phyloP scores from a whole-genome alignment of 2,888 invertebrate species.

The Microctonus aethiopoides region DNA sequence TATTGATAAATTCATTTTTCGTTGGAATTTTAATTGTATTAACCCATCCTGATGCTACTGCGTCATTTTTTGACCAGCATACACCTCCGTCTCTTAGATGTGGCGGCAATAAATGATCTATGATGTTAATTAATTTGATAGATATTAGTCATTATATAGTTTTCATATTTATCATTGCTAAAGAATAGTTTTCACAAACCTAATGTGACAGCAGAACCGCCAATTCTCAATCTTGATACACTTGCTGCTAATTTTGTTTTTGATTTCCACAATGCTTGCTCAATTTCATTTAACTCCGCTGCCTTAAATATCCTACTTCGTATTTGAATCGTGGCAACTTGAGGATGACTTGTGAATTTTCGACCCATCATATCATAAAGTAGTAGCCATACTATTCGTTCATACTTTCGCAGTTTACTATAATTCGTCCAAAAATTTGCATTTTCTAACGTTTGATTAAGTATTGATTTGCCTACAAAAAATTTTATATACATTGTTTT shows the following conservation, averaged over 20 bases:
- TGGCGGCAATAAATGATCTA: constrained; percentile 77
- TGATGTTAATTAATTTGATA: constrained; percentile 32
- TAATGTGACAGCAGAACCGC: constrained; percentile 76
- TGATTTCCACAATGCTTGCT: constrained; percentile 74
- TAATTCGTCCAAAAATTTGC: constrained; percentile 72
- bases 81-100: constrained; percentile 77
- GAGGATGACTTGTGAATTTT: constrained; percentile 66
- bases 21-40: constrained; percentile 77
- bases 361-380: constrained; percentile 78
- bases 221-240: constrained; percentile 80
- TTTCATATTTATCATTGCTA: background rate
- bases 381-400: constrained; percentile 74
- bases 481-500: constrained; percentile 14
- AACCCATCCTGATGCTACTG: constrained; percentile 82
- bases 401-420: constrained; percentile 64
- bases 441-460: constrained; percentile 75
- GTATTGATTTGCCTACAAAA: constrained; percentile 75
- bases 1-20: constrained; percentile 68
- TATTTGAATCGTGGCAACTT: constrained; percentile 39
- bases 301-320: constrained; percentile 48
- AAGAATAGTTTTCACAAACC: constrained; percentile 47
- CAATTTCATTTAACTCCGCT: constrained; percentile 69
- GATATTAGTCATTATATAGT: background rate
- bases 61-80: constrained; percentile 69
- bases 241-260: constrained; percentile 81